These are phyloP conservation scores for Eupithecia dodoneata DNA, from an alignment of 2,888 invertebrate species.

Conservation along the genomic window DNA sequence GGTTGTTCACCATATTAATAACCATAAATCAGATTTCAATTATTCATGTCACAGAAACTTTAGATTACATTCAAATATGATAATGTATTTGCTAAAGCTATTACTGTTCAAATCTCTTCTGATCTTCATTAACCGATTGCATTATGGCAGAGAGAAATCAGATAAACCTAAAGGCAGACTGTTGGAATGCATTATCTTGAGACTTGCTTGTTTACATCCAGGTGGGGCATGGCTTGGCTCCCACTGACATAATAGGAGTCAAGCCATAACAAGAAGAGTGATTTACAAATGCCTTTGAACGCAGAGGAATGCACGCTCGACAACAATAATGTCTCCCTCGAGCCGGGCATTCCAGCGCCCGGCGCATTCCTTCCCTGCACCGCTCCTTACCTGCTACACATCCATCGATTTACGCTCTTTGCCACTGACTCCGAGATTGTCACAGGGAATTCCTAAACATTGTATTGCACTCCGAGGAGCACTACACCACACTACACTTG, in stretches of 20 bases:
- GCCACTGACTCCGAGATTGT: constrained; percentile 34
- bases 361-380: constrained; percentile 56
- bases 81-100: no score
- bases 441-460: constrained; percentile 34
- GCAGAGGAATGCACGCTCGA: constrained; percentile 42
- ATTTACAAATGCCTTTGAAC: constrained; percentile 24
- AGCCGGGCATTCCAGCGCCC: constrained; percentile 44
- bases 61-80: no score
- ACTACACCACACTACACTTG: constrained; percentile 46
- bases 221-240: not conserved
- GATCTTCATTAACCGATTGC: not conserved
- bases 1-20: no score
- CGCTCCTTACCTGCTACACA: constrained; percentile 68
- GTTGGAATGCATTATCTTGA: not conserved
- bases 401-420: constrained; percentile 59
- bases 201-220: not conserved
- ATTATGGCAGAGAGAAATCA: not conserved
- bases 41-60: no score
- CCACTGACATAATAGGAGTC: not conserved
- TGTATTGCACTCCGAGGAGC: constrained; percentile 16
- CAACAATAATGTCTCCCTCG: constrained; percentile 48
- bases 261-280: not conserved
- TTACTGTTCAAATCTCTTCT: not conserved
- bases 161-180: not conserved
- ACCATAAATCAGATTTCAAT: no score